These are phyloP conservation scores for Microchirus variegatus DNA, from an alignment of 2,797 vertebrate species.

Conservation along the genomic window DNA sequence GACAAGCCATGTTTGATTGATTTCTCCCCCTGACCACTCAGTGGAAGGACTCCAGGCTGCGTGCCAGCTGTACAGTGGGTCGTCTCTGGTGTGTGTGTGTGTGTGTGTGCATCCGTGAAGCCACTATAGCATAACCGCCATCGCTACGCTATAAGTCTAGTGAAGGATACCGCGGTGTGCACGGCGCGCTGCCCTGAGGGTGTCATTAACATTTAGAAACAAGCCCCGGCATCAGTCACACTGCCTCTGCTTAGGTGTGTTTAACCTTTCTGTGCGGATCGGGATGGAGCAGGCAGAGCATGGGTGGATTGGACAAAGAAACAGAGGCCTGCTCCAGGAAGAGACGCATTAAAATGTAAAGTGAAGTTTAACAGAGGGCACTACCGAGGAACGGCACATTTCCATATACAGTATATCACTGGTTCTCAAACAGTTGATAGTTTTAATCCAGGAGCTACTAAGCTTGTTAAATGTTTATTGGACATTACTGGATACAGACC, in stretches of 20 bases:
- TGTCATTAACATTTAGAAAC: constrained; percentile 86
- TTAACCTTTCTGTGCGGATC: constrained; percentile 81
- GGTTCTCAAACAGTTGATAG: no score
- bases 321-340: constrained; percentile 48
- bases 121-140: constrained; percentile 71
- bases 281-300: constrained; percentile 61
- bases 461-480: no score
- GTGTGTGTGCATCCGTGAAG: constrained; percentile 56
- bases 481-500: no score
- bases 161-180: constrained; percentile 55
- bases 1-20: constrained; percentile 80
- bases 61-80: constrained; percentile 72
- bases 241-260: constrained; percentile 80
- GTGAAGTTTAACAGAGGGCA: constrained; percentile 49
- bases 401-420: constrained; percentile 29
- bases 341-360: constrained; percentile 47
- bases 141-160: constrained; percentile 63
- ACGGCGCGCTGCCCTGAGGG: constrained; percentile 72
- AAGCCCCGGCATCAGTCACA: constrained; percentile 78
- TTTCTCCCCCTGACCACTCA: constrained; percentile 73
- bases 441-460: no score
- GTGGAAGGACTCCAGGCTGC: constrained; percentile 78
- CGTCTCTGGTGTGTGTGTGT: constrained; percentile 44
- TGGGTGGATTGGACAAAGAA: constrained; percentile 67
- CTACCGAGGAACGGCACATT: constrained; percentile 41